Percentiles rank a stretch among this genome's conserved stretches.
Conservation (phyloP, 2,888 invertebrate genomes). For the Drosophila nr. perissopoda region DNA sequence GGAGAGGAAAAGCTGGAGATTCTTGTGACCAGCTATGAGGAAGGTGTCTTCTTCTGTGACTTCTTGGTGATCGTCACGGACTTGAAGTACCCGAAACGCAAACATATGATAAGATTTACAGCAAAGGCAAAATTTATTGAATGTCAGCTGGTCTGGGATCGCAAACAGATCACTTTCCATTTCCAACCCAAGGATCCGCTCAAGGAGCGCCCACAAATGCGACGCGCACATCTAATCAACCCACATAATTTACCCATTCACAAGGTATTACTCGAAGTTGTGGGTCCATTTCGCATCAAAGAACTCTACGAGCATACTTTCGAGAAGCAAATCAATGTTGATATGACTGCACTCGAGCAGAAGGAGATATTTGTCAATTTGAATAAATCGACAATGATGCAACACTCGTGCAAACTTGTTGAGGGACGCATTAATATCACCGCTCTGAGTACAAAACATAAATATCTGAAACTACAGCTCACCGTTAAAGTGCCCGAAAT, state of each 20-base stretch:
- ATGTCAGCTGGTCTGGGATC: constrained; percentile 68
- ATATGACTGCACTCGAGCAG: constrained; percentile 41
- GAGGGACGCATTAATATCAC: constrained; percentile 71
- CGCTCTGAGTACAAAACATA: constrained; percentile 60
- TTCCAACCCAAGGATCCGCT: constrained; percentile 63
- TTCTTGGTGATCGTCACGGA: constrained; percentile 72
- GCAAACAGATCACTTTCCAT: constrained; percentile 58
- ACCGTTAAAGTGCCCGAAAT: constrained; percentile 67
- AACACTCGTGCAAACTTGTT: constrained; percentile 52
- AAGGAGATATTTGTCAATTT: constrained; percentile 72
- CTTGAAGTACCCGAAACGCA: constrained; percentile 61
- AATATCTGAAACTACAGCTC: constrained; percentile 54
- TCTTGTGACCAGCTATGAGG: constrained; percentile 64
- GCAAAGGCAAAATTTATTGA: constrained; percentile 61
- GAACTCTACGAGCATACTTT: constrained; percentile 58
- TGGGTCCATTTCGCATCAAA: constrained; percentile 76
- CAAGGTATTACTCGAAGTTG: constrained; percentile 49
- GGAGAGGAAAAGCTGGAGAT: constrained; percentile 50
- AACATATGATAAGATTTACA: constrained; percentile 56
- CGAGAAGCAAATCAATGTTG: constrained; percentile 44
- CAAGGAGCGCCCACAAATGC: constrained; percentile 53
- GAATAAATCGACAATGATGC: constrained; percentile 52
- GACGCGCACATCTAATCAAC: constrained; percentile 44
- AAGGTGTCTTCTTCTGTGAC: constrained; percentile 56
- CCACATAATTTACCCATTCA: constrained; percentile 17